Conservation (phyloP, 1,140 invertebrate species). For the Ceratina japonica region DNA sequence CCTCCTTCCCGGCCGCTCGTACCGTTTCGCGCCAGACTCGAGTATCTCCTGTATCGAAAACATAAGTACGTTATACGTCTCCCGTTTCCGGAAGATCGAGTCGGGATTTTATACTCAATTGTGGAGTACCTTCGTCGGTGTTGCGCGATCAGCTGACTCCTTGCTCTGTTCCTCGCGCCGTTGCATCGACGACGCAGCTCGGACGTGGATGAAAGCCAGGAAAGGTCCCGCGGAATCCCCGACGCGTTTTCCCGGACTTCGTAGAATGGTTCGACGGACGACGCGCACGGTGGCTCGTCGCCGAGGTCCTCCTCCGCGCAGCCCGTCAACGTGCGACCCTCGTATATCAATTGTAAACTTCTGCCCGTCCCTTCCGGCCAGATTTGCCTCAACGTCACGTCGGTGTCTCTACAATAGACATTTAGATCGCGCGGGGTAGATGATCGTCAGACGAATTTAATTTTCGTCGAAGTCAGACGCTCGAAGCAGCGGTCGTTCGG, state of each 20-base stretch:
- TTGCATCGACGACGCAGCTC: slow-evolving; percentile 65
- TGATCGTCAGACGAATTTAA: not conserved
- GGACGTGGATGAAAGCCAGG: slow-evolving; percentile 63
- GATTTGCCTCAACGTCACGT: slow-evolving; percentile 75
- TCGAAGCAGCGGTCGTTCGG: too few relatives aligned
- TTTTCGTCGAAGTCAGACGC: too few relatives aligned
- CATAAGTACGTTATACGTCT: not conserved
- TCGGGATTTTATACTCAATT: not conserved
- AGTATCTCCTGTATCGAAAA: slow-evolving; percentile 40
- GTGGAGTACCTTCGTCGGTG: slow-evolving; percentile 61
- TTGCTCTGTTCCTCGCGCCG: slow-evolving; percentile 52
- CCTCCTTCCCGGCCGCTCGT: slow-evolving; percentile 27
- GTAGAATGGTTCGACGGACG: slow-evolving; percentile 59
- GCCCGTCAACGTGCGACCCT: slow-evolving; percentile 69
- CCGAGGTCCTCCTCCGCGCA: slow-evolving; percentile 67
- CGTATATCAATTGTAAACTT: slow-evolving; percentile 79
- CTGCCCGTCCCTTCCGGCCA: slow-evolving; percentile 75
- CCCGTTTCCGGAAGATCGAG: too few relatives aligned
- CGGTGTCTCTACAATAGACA: slow-evolving; percentile 58
- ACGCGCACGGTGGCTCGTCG: slow-evolving; percentile 53
- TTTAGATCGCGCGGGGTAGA: not conserved
- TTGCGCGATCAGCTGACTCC: slow-evolving; percentile 55
- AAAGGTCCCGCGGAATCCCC: slow-evolving; percentile 58
- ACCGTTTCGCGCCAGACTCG: slow-evolving; percentile 18
- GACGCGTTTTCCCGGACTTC: slow-evolving; percentile 31